These are phyloP conservation scores for Philereme vetulata DNA, from an alignment of 2,888 invertebrate genomes.

Conservation along the genomic window DNA sequence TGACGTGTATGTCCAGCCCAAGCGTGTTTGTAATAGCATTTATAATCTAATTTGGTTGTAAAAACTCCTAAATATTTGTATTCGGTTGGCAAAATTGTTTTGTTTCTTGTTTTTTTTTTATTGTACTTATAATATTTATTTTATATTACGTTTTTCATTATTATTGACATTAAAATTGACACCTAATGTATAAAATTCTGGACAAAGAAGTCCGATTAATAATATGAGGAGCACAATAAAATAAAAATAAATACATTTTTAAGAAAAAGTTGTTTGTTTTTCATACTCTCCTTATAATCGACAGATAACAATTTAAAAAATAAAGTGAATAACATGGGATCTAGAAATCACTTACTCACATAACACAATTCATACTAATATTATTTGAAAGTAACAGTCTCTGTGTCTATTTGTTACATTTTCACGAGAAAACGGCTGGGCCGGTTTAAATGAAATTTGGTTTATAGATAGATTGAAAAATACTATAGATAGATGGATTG, in stretches of 20 bases:
- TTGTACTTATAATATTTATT: conserved; percentile 62
- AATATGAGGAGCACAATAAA: conserved; percentile 82
- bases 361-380: too few species aligned
- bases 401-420: too few species aligned
- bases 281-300: background rate
- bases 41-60: conserved; percentile 20
- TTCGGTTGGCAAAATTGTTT: conserved; percentile 39
- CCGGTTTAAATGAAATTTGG: too few species aligned
- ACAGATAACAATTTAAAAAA: background rate
- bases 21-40: too few species aligned
- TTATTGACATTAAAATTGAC: conserved; percentile 59
- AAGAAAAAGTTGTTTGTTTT: conserved; percentile 56
- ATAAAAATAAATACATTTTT: conserved; percentile 81
- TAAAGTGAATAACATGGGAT: too few species aligned
- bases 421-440: too few species aligned
- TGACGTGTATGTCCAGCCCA: too few species aligned
- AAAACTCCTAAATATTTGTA: conserved; percentile 10
- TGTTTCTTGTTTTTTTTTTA: conserved; percentile 50
- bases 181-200: conserved; percentile 68
- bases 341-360: too few species aligned
- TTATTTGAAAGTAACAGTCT: too few species aligned
- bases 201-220: conserved; percentile 65
- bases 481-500: too few species aligned
- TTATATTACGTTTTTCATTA: conserved; percentile 62
- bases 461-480: too few species aligned